A percentile compares a stretch with the other conserved stretches of the same genome.
Conservation (phyloP, 2,113 vertebrate genomes). For the Lathamus discolor region DNA sequence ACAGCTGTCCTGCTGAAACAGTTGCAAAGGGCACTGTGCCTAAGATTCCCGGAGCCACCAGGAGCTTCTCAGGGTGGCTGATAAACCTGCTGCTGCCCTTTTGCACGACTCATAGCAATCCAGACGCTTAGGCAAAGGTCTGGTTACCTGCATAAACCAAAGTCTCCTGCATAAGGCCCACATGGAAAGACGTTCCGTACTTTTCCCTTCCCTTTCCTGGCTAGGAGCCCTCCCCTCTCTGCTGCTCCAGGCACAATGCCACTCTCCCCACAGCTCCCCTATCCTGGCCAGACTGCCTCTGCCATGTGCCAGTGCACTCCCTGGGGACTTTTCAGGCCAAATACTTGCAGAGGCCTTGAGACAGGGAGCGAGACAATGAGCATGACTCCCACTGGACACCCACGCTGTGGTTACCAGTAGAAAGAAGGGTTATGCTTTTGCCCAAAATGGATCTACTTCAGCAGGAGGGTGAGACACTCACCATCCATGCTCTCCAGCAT, state of each 20-base stretch:
- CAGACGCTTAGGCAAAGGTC: neutral
- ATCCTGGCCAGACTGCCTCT: neutral
- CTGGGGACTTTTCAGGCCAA: neutral
- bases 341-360: neutral
- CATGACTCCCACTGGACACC: rapidly evolving
- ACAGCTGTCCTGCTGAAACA: rapidly evolving
- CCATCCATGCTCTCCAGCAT: rapidly evolving
- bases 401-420: neutral
- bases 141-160: neutral
- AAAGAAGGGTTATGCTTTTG: neutral
- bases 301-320: rapidly evolving
- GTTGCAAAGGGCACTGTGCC: neutral
- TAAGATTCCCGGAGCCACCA: neutral
- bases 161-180: neutral
- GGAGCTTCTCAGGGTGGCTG: neutral
- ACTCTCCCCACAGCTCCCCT: neutral
- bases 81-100: neutral
- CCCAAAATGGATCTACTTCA: neutral
- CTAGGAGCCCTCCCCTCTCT: neutral
- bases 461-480: neutral
- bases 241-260: neutral
- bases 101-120: neutral
- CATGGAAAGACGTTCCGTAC: neutral
- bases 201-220: neutral
- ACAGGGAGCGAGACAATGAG: neutral